These are phyloP conservation scores for Pteronotus mesoamericanus DNA, from an alignment of 2,797 vertebrate genomes.

Conservation along the genomic window DNA sequence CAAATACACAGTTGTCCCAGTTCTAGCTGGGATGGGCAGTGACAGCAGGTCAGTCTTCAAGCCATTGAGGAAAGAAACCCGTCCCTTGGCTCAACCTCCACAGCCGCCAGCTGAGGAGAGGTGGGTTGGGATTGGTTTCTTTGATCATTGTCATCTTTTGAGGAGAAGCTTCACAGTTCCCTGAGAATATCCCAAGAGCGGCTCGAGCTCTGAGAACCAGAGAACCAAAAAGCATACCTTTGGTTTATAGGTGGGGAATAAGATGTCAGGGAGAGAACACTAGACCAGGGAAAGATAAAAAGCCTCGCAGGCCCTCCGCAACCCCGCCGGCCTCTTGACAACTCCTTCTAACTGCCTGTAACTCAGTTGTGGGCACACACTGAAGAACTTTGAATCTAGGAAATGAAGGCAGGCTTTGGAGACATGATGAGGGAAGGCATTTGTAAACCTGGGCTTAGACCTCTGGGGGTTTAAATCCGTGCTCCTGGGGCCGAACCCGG, in stretches of 20 bases:
- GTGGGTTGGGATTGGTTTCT: neutral
- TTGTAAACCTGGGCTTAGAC: neutral
- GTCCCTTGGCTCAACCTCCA: neutral
- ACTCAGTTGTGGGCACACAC: neutral
- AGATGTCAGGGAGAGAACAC: neutral
- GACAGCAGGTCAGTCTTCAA: neutral
- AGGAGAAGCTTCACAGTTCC: neutral
- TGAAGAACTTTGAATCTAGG: neutral
- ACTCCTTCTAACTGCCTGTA: neutral
- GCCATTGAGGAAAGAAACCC: neutral
- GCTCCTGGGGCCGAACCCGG: neutral
- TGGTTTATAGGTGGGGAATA: neutral
- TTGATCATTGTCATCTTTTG: neutral
- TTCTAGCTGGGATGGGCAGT: neutral
- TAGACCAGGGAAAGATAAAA: neutral
- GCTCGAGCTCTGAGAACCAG: neutral
- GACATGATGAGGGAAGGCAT: neutral
- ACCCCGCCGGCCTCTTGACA: neutral
- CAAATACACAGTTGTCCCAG: neutral
- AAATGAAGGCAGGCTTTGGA: neutral
- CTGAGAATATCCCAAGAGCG: neutral
- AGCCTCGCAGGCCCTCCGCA: neutral
- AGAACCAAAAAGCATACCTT: neutral
- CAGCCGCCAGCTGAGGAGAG: neutral
- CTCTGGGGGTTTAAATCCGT: neutral